Base-by-base conservation (phyloP, 2,797 vertebrate genomes). In the Pachyuromys duprasi region DNA sequence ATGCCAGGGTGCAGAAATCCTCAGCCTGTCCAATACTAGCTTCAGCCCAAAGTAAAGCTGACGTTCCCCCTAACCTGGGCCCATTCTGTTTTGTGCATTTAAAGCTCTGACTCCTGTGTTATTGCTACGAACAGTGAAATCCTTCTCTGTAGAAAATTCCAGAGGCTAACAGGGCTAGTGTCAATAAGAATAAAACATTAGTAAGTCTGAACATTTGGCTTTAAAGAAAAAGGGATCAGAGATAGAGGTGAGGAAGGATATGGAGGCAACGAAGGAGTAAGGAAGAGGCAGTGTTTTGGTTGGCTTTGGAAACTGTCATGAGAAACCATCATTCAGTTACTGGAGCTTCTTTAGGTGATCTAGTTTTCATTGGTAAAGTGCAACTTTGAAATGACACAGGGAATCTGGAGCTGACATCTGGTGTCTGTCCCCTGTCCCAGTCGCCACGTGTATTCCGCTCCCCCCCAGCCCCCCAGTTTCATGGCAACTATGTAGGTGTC, bases 141-240 rank as follows among this genome's bases (percentile, higher is more conserved):
- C 60, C 60, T 70, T 89, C 49, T 95, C 93, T 86, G 72, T 78
- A 88, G 65, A 91, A 96, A 92, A 95, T 87, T 45, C 93, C 67
- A 55, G 72, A 94, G 62, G 69, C 75, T 81, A 93, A 91, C 39
- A 76, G 55, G 89, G 74, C 80, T 63, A 81, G 79, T 89, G 91
- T 97, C 72, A 92, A 89, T 82, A 49, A 72, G 93, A 95, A 92
- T 91, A 90, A 89, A 93, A 87, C 62, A 76, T 70, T 78, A 87
- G 39, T 94, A 93, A 94, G 74, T 78, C 76, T 67, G 76, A 72
- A 33, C 89, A 20, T 90, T 57, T 67, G 80, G 6, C 60, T 80
- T 79, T 62, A 92, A 33, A 83, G 76, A 86, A 84, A 89, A 49
- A 3, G 24, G n/a, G 33, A 55, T 8, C 33, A 28, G 70, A 57